Percentiles rank a stretch among this genome's conserved stretches.
Conservation (phyloP, 64 coral and sea anemone genomes). For the Montipora efflorescens region DNA sequence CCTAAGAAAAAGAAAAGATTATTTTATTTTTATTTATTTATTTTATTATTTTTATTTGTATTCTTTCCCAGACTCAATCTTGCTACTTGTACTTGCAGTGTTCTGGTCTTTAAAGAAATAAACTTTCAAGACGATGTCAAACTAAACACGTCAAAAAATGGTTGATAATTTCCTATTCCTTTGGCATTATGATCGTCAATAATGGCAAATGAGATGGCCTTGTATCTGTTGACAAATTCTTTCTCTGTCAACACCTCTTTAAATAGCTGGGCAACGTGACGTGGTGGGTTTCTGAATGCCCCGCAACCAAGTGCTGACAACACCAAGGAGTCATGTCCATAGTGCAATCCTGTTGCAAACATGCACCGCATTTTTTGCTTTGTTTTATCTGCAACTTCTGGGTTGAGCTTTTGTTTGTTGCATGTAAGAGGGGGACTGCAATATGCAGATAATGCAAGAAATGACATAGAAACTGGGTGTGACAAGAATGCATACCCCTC, state of each 20-base stretch:
- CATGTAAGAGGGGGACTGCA: slow-evolving; percentile 65
- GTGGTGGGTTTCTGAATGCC: slow-evolving; percentile 87
- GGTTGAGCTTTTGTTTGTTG: slow-evolving; percentile 54
- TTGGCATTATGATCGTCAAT: slow-evolving; percentile 85
- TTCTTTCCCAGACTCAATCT: no score
- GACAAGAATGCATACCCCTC: slow-evolving; percentile 84
- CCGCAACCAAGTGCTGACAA: slow-evolving; percentile 93
- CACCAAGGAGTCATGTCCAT: slow-evolving; percentile 84
- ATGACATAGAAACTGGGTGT: slow-evolving; percentile 75
- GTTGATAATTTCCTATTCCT: slow-evolving; percentile 70
- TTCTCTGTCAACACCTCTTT: slow-evolving; percentile 77
- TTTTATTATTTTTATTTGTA: no score
- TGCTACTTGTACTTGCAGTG: no score
- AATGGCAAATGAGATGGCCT: slow-evolving; percentile 88
- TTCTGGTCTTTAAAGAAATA: not conserved
- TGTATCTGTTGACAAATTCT: slow-evolving; percentile 73
- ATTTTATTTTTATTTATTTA: no score
- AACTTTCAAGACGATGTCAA: not conserved
- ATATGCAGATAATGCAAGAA: slow-evolving; percentile 78
- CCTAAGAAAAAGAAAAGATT: no score
- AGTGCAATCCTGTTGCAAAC: slow-evolving; percentile 63
- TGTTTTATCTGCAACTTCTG: slow-evolving; percentile 73
- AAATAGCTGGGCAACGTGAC: slow-evolving; percentile 84
- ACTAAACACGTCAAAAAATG: slow-evolving; percentile 76
- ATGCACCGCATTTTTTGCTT: slow-evolving; percentile 79